phyloP scores from a whole-genome alignment of 2,888 invertebrate genomes.

The Encarsia formosa region DNA sequence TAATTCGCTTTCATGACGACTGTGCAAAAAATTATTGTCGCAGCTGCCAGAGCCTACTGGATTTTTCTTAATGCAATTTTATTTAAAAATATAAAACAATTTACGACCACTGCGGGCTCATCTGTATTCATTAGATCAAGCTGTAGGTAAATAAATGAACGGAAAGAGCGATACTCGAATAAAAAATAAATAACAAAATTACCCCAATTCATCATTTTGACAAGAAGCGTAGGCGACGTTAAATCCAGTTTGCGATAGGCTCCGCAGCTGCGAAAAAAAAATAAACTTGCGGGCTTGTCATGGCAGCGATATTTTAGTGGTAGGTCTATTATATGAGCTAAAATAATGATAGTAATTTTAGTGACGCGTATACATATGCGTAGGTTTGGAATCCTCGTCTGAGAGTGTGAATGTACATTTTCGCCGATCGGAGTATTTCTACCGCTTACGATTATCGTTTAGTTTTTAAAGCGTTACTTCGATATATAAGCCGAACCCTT shows the following conservation, averaged over 20 bases:
- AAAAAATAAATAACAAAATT: too few species aligned
- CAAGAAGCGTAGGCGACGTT: too few species aligned
- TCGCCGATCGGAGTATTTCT: too few species aligned
- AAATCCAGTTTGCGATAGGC: slow-evolving; percentile 28
- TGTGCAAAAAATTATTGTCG: slow-evolving; percentile 32
- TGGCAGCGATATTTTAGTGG: slow-evolving; percentile 39
- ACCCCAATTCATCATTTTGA: too few species aligned
- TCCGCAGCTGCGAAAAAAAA: slow-evolving; percentile 43
- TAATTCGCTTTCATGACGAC: slow-evolving; percentile 46
- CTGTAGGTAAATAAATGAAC: too few species aligned
- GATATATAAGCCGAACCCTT: slow-evolving; percentile 12
- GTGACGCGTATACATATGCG: slow-evolving; percentile 18
- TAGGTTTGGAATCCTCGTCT: not conserved
- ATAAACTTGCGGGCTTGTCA: slow-evolving; percentile 43
- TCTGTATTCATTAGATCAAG: too few species aligned
- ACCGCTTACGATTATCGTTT: slow-evolving; percentile 12
- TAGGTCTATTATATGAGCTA: not conserved
- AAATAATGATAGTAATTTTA: slow-evolving; percentile 17
- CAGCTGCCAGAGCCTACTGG: slow-evolving; percentile 42
- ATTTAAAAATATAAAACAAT: too few species aligned
- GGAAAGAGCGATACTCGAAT: too few species aligned
- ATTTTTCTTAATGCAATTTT: slow-evolving; percentile 17
- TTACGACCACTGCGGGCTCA: too few species aligned
- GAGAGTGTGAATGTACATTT: too few species aligned
- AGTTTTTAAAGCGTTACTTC: slow-evolving; percentile 21